phyloP scores from a whole-genome alignment of 2,888 invertebrate genomes.

The Hoplodrina ambigua region DNA sequence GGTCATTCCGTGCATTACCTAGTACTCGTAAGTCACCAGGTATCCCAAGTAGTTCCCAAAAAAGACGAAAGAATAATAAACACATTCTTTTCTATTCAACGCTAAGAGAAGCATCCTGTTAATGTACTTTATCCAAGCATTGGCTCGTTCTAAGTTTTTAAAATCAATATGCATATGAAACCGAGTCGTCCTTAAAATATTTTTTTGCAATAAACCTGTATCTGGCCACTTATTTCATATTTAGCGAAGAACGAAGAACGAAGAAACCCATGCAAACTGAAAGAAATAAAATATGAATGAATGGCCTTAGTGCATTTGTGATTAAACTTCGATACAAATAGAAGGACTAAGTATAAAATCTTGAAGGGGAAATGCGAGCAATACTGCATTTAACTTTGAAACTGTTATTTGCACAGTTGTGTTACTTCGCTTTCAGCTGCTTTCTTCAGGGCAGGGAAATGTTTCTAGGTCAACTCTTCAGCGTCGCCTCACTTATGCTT shows the following conservation, averaged over 20 bases:
- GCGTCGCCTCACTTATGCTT: conserved; percentile 8
- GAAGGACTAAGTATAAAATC: conserved; percentile 16
- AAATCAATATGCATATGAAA: too few relatives aligned
- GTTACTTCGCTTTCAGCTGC: conserved; percentile 14
- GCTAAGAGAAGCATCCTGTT: too few relatives aligned
- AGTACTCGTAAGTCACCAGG: background rate
- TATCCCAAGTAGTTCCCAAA: background rate
- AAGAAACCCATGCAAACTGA: background rate
- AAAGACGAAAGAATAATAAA: too few relatives aligned
- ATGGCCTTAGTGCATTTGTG: background rate
- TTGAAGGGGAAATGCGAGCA: conserved; percentile 11
- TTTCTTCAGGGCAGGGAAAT: conserved; percentile 33
- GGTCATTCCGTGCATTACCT: background rate
- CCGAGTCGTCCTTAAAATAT: background rate
- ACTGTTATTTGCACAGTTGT: conserved; percentile 8
- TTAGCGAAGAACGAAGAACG: background rate
- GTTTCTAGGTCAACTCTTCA: conserved; percentile 46
- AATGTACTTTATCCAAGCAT: too few relatives aligned
- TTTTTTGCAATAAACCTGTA: background rate
- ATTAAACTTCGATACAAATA: conserved; percentile 1
- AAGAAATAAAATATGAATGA: conserved; percentile 2
- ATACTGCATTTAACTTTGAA: conserved; percentile 22
- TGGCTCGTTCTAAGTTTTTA: too few relatives aligned
- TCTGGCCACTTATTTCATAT: background rate
- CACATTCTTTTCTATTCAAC: too few relatives aligned